Evolutionary conservation across 92 coral and sea anemone genomes (phyloP).

Genomic region (Palythoa heliodiscus): DNA sequence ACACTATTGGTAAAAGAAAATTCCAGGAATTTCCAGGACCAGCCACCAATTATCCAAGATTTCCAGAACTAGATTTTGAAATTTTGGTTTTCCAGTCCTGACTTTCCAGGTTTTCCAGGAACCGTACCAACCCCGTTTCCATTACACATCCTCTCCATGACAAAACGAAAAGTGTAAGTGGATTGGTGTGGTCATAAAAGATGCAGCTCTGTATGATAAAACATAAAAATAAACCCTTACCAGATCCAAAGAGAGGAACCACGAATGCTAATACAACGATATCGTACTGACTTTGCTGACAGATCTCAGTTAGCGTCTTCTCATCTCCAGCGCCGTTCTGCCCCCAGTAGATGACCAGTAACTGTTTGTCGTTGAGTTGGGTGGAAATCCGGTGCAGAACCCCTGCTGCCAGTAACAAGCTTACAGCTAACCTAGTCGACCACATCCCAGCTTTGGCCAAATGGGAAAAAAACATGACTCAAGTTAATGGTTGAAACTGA

Average conservation of each 20-base stretch:
- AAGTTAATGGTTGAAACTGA: no score
- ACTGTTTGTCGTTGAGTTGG: conserved; percentile 23
- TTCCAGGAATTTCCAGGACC: no score
- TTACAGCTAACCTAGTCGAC: background rate
- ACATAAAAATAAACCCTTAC: background rate
- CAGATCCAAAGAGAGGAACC: conserved; percentile 62
- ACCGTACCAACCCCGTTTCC: no score
- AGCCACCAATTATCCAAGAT: no score
- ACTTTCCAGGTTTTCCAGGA: no score
- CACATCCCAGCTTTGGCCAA: background rate
- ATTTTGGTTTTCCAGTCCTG: no score
- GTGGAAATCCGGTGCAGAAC: background rate
- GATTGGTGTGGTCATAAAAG: background rate
- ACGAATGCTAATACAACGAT: conserved; percentile 76
- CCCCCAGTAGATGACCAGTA: conserved; percentile 87
- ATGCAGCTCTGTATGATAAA: background rate
- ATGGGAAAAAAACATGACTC: background rate
- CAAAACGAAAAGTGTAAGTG: no score
- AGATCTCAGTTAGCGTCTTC: conserved; percentile 63
- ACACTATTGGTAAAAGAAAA: no score
- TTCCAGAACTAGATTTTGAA: no score
- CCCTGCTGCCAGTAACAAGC: background rate
- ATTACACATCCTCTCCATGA: no score
- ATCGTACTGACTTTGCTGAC: conserved; percentile 67
- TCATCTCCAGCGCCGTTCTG: conserved; percentile 72